A percentile compares a stretch with the other conserved stretches of the same genome.
Evolutionary conservation across 2,797 vertebrate species (phyloP).

Genomic region (Acrossocheilus fasciatus): DNA sequence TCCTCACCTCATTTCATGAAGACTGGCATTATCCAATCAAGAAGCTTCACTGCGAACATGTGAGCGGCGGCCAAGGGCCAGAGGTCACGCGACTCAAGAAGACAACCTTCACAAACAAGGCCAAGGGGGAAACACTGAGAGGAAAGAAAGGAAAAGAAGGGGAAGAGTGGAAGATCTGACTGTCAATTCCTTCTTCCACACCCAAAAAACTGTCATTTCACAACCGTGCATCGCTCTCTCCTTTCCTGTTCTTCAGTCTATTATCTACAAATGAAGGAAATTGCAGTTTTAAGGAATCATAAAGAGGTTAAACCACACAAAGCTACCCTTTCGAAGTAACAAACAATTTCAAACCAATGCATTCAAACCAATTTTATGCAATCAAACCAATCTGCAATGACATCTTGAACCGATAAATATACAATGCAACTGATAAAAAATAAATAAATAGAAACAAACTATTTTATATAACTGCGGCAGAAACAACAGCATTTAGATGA

Average conservation of each 20-base stretch:
- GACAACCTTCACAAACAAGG: slow-evolving; percentile 57
- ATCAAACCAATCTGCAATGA: background rate
- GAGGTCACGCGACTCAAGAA: slow-evolving; percentile 35
- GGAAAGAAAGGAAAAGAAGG: slow-evolving; percentile 41
- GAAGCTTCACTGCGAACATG: slow-evolving; percentile 26
- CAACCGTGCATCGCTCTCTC: background rate
- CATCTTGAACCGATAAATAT: background rate
- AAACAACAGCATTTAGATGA: background rate
- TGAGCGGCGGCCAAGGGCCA: slow-evolving; percentile 20
- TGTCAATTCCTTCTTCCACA: slow-evolving; percentile 37
- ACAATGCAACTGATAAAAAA: background rate
- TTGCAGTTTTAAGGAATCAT: background rate
- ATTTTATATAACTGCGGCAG: background rate
- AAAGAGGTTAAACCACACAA: background rate
- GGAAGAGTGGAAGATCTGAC: slow-evolving; percentile 48
- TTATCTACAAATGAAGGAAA: background rate
- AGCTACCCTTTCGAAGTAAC: background rate
- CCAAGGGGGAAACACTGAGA: slow-evolving; percentile 40
- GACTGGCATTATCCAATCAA: slow-evolving; percentile 25
- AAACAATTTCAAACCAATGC: background rate
- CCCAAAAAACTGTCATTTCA: background rate
- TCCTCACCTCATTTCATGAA: slow-evolving; percentile 33
- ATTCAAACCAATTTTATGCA: background rate
- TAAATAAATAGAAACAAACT: background rate
- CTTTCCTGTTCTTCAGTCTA: slow-evolving; percentile 8